Conservation (phyloP, 30 jellyfish, hydroid and myxozoan species). For the Hydractinia echinata region DNA sequence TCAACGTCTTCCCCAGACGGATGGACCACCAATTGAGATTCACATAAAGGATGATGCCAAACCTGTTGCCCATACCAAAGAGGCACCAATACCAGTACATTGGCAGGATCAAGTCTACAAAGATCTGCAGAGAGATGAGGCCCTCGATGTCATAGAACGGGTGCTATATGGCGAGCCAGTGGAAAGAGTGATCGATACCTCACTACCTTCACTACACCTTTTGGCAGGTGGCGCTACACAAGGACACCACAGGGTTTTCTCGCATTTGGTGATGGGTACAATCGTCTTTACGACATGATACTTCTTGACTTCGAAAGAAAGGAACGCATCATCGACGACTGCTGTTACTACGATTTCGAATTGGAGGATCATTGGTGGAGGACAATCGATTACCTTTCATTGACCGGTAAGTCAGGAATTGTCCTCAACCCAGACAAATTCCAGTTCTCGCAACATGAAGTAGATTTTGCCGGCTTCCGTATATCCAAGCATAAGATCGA, state of each 20-base stretch:
- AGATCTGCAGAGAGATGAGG: slow-evolving; percentile 8
- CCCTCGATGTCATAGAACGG: slow-evolving; percentile 18
- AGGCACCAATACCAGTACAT: slow-evolving; percentile 25
- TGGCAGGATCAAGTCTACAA: slow-evolving; percentile 17
- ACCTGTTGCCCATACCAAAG: too few relatives aligned
- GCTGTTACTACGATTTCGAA: too few relatives aligned
- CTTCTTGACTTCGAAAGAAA: too few relatives aligned
- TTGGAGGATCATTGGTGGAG: too few relatives aligned
- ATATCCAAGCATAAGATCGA: not conserved
- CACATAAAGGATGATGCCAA: too few relatives aligned
- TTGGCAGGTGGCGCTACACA: slow-evolving; percentile 14
- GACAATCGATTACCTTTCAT: too few relatives aligned
- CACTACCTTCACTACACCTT: slow-evolving; percentile 13
- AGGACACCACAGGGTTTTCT: slow-evolving; percentile 1
- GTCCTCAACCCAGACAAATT: slow-evolving; percentile 24
- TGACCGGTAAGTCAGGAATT: too few relatives aligned
- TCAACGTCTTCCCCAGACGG: too few relatives aligned
- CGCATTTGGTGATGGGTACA: not conserved
- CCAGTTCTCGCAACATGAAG: not conserved
- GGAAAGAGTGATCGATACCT: not conserved
- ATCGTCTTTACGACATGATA: too few relatives aligned
- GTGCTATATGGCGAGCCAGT: slow-evolving; percentile 49
- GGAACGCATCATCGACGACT: too few relatives aligned
- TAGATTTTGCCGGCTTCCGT: slow-evolving; percentile 28
- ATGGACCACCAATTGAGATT: too few relatives aligned